Base-by-base conservation (phyloP, 2,888 invertebrate genomes). In the Sabatieria punctata region DNA sequence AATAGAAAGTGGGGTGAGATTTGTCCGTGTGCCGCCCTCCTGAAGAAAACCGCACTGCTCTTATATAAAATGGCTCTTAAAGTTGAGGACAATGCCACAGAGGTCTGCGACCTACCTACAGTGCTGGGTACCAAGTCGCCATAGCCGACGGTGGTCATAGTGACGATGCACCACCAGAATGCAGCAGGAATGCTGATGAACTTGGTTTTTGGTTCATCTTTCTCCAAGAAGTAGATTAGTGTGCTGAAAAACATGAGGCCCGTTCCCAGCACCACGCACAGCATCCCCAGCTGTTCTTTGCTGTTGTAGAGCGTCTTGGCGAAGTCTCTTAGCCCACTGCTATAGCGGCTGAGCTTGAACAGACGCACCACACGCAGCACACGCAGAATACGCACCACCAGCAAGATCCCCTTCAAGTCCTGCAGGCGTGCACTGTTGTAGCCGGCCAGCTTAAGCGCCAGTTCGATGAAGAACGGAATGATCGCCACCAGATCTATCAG, bases 401-500 rank as follows among this genome's bases (percentile, higher is more conserved):
- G 15, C 30, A 30, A 15, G 8, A 15, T 15, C 30, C 30, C 30
- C 15, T 30, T 30, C 30, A 30, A 8, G 15, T 8, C 15, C 30
- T 30, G 8, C 15, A 30, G 30, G 8, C 15, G 8, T 30, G 8
- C 30, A 11, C 8, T 8, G 8, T 30, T 15, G 15, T 11, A 11
- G 30, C 30, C 30, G 8, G 15, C 15, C 30, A 30, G 30, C 15
- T 8, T 15, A 8, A 30, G 30, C 8, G 15, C 15, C 15, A 30
- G 30, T 30, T 59, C 60, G 24, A 67, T 53, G 50, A 65, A 65
- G 52, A 60, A 67, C 0, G 67, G 67, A 19, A 62, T 49, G 35
- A 67, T 65, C 11, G 67, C 60, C 4, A 61, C 47, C 21, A 66
- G 41, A 52, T 67, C 67, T 43, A 67, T 64, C 54, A 65, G 61